Evolutionary conservation across 1,140 invertebrate species (phyloP).

Genomic region (Leptinotarsa texana): DNA sequence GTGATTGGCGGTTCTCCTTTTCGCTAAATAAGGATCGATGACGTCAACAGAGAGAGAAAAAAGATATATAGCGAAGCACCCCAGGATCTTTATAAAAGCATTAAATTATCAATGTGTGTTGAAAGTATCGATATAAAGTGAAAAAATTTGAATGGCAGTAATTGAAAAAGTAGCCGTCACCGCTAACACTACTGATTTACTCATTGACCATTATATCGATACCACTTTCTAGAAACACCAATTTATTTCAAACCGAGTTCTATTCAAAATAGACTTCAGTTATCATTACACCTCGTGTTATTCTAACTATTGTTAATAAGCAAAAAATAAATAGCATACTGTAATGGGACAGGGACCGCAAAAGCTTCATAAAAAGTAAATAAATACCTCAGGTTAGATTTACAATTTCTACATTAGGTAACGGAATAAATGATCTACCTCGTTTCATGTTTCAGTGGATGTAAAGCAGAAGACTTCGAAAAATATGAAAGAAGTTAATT

Average conservation of each 20-base stretch:
- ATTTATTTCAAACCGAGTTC: not conserved
- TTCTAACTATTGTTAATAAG: constrained; percentile 6
- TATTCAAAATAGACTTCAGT: constrained; percentile 4
- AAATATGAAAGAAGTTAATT: constrained; percentile 34
- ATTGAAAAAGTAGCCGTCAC: too few relatives aligned
- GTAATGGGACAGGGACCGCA: constrained; percentile 26
- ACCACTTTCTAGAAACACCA: not conserved
- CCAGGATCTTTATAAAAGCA: constrained; percentile 48
- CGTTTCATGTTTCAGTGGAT: not conserved
- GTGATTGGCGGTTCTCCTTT: constrained; percentile 89
- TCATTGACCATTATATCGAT: not conserved
- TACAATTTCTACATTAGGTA: constrained; percentile 5
- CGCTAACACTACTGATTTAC: too few relatives aligned
- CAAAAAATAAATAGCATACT: constrained; percentile 21
- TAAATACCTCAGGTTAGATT: constrained; percentile 7
- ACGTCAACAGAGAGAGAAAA: constrained; percentile 57
- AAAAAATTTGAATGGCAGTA: too few relatives aligned
- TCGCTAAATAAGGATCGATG: constrained; percentile 80
- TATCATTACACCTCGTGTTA: not conserved
- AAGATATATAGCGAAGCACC: constrained; percentile 56
- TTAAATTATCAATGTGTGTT: constrained; percentile 18
- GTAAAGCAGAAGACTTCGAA: constrained; percentile 2
- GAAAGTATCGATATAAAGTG: constrained; percentile 14
- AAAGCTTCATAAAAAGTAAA: constrained; percentile 18
- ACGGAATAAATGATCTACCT: not conserved